These are phyloP conservation scores for Pelmatolapia mariae DNA, from an alignment of 2,113 vertebrate species.

Conservation along the genomic window DNA sequence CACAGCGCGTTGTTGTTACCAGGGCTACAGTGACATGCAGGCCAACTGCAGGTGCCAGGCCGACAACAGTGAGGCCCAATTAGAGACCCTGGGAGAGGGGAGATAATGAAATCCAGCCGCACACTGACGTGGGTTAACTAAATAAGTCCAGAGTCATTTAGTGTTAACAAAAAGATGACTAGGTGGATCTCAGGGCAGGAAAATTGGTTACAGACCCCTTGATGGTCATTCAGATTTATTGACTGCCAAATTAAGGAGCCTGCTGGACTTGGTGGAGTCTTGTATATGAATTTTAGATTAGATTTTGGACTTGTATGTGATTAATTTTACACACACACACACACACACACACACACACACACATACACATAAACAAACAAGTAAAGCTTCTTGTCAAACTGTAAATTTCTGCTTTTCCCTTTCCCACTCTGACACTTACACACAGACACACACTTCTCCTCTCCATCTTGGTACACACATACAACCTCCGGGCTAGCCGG, in stretches of 20 bases:
- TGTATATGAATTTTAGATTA: not conserved
- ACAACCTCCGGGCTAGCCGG: conserved; percentile 13
- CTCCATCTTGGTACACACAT: not conserved
- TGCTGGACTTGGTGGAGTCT: not conserved
- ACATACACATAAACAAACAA: not conserved
- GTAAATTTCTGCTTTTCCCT: not conserved
- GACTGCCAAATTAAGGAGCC: not conserved
- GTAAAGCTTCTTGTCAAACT: not conserved
- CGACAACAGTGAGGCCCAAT: conserved; percentile 68
- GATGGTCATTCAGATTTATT: conserved; percentile 2
- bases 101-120: conserved; percentile 66
- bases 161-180: conserved; percentile 47
- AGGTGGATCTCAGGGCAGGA: conserved; percentile 22
- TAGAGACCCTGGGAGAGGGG: conserved; percentile 63
- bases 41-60: conserved; percentile 68
- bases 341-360: not conserved
- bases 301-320: not conserved
- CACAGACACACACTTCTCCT: not conserved
- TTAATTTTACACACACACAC: not conserved
- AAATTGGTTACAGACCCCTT: conserved; percentile 23
- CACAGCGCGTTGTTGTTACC: conserved; percentile 69
- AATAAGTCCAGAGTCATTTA: conserved; percentile 61
- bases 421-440: not conserved
- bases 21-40: conserved; percentile 65
- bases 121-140: conserved; percentile 65